Conservation (phyloP, 2,113 vertebrate genomes). For the Syngnathus floridae region DNA sequence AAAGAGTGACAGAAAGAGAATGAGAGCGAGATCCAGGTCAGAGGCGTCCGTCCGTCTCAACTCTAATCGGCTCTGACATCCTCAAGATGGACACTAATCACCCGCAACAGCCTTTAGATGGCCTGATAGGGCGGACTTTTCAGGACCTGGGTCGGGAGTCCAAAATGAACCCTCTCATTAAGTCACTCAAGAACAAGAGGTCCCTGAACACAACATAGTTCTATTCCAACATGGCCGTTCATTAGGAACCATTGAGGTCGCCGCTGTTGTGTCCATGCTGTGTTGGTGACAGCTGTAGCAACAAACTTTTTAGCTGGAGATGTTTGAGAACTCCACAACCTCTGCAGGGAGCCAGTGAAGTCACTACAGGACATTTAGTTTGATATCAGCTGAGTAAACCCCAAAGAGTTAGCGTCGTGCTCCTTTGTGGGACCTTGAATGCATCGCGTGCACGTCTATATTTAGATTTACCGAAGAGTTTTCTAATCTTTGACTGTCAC, state of each 20-base stretch:
- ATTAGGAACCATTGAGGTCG: not conserved
- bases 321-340: conserved; percentile 1
- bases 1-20: conserved; percentile 16
- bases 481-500: conserved; percentile 2
- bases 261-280: conserved; percentile 28
- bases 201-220: not conserved
- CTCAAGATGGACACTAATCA: conserved; percentile 71
- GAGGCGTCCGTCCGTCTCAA: conserved; percentile 47
- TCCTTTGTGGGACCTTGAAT: not conserved
- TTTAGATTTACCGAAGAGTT: conserved; percentile 32
- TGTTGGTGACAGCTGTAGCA: conserved; percentile 50
- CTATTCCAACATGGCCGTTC: not conserved
- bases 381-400: conserved; percentile 5
- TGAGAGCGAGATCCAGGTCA: conserved; percentile 56
- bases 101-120: conserved; percentile 64
- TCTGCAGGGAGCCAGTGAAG: not conserved
- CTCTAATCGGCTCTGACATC: conserved; percentile 74
- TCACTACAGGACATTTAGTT: not conserved
- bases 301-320: conserved; percentile 31
- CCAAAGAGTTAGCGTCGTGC: not conserved
- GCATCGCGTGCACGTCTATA: conserved; percentile 30
- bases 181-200: not conserved
- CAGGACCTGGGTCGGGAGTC: conserved; percentile 4
- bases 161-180: not conserved
- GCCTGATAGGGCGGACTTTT: conserved; percentile 58